Base-by-base conservation (phyloP, 2,888 invertebrate genomes). In the Rambutsinella grinnellia region DNA sequence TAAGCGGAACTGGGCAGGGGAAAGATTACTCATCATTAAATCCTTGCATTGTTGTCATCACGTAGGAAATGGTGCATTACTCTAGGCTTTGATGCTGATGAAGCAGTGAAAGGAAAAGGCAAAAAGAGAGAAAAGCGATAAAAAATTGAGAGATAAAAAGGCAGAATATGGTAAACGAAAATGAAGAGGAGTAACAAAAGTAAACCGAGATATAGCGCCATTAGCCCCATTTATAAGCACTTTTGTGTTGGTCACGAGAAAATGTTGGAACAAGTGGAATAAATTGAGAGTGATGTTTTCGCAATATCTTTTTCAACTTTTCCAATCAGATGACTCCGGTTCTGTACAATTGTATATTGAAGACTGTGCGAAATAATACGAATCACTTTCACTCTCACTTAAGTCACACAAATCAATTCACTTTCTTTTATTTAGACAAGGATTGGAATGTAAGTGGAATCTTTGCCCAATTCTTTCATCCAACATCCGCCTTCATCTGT, bases 131-230 rank as follows among this genome's bases (percentile, higher is more conserved):
- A 58, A 51, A 21, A 60, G n/a, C 19, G 28, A 19, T 44, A 58
- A 28, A 15, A 8, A 57, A 46, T 58, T n/a, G n/a, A n/a, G n/a
- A n/a, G n/a, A n/a, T n/a, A n/a, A n/a, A n/a, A n/a, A n/a, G n/a
- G n/a, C n/a, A n/a, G n/a, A n/a, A n/a, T n/a, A n/a, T n/a, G n/a
- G n/a, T n/a, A 88, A 86, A 89, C 88, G 87, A 88, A 87, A 85
- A 88, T 87, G 83, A 87, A 87, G 82, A 88, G 86, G 85, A 88
- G 86, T 77, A 89, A 87, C 84, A 88, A 87, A 85, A 88, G 88
- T 83, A 88, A 86, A 84, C 87, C 87, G 85, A 88, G 88, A 69
- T 82, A 83, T 88, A 88, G 88, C 82, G 88, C 88, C 88, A 89
- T 88, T 57, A 82, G 83, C 79, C 81, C 83, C 84, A 84, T 84